A percentile compares a stretch with the other conserved stretches of the same genome.
phyloP scores from a whole-genome alignment of 2,113 vertebrate species.

The Oncorhynchus mykiss region DNA sequence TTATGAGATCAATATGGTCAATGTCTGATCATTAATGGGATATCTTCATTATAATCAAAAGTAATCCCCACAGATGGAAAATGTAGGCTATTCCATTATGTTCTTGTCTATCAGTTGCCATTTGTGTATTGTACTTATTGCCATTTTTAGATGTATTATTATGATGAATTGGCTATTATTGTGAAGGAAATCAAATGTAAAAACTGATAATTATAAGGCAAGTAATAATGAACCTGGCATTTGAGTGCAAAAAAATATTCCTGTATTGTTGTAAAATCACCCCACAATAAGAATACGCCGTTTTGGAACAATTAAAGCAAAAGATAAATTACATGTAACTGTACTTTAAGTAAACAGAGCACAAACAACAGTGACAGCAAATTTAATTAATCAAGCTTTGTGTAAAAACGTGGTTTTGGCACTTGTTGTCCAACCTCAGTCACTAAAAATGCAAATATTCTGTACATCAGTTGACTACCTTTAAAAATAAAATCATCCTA shows the following conservation, averaged over 20 bases:
- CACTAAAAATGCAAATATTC: background rate
- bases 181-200: too few species aligned
- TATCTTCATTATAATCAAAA: too few species aligned
- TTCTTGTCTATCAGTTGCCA: too few species aligned
- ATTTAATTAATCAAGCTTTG: too few species aligned
- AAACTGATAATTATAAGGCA: too few species aligned
- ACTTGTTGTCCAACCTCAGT: constrained; percentile 1
- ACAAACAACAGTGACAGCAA: constrained; percentile 7
- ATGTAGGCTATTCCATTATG: too few species aligned
- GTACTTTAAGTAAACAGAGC: background rate
- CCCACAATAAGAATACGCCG: background rate
- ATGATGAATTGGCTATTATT: too few species aligned
- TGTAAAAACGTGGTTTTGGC: background rate
- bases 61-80: too few species aligned
- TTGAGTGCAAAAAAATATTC: background rate
- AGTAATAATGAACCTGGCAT: background rate
- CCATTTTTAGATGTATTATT: too few species aligned
- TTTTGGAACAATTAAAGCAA: background rate
- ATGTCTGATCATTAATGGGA: background rate
- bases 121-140: too few species aligned
- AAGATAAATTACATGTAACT: background rate
- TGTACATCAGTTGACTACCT: constrained; percentile 14
- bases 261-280: background rate
- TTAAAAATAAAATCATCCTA: too few species aligned
- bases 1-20: background rate